Evolutionary conservation across 2,888 invertebrate genomes (phyloP).

Genomic region (Fragum fragum): DNA sequence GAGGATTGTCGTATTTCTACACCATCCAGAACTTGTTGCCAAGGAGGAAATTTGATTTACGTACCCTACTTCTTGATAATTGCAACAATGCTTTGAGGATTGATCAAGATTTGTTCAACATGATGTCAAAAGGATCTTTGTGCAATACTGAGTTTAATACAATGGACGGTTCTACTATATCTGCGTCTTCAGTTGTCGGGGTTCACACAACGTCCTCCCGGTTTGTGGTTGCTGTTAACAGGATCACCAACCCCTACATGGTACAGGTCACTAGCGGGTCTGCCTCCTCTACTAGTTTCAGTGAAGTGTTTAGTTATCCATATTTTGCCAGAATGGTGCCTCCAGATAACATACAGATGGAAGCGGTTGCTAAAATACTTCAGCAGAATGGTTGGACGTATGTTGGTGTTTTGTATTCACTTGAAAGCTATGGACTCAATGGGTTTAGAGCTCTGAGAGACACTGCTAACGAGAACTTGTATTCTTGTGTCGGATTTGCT

Average conservation of each 20-base stretch:
- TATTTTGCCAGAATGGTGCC: constrained; percentile 81
- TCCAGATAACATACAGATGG: constrained; percentile 73
- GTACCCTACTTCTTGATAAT: constrained; percentile 80
- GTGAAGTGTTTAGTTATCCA: constrained; percentile 69
- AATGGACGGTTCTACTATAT: constrained; percentile 62
- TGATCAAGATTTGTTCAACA: constrained; percentile 82
- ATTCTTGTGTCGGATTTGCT: constrained; percentile 69
- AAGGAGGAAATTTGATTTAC: constrained; percentile 53
- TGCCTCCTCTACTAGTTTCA: constrained; percentile 73
- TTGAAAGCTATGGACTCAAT: constrained; percentile 65
- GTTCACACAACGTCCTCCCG: constrained; percentile 80
- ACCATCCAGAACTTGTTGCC: constrained; percentile 68
- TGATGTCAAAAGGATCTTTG: constrained; percentile 82
- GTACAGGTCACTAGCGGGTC: constrained; percentile 87
- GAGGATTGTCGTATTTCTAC: constrained; percentile 85
- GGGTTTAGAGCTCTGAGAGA: constrained; percentile 45
- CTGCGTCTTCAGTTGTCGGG: constrained; percentile 77
- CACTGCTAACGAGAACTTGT: constrained; percentile 50
- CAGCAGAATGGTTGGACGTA: constrained; percentile 85
- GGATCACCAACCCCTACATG: constrained; percentile 88
- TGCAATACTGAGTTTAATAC: constrained; percentile 75
- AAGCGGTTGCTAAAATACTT: constrained; percentile 83
- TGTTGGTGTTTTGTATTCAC: constrained; percentile 83
- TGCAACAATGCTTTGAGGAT: constrained; percentile 79
- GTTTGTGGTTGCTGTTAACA: constrained; percentile 80